Percentiles rank a stretch among this genome's conserved stretches.
Evolutionary conservation across 2,113 vertebrate species (phyloP).

Genomic region (Vidua chalybeata): DNA sequence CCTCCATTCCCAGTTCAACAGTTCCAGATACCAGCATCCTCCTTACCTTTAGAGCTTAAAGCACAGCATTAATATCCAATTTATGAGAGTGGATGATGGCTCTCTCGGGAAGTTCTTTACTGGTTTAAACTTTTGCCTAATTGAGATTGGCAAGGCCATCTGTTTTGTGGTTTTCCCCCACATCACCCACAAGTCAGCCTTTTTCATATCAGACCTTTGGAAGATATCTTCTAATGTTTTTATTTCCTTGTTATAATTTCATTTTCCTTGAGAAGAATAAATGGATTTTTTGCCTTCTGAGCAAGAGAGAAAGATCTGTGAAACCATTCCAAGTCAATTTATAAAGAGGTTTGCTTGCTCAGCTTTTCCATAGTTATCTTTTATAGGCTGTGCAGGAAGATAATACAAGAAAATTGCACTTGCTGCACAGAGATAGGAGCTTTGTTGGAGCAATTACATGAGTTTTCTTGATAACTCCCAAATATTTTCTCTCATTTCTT

Average conservation of each 20-base stretch:
- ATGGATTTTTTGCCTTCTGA: not conserved
- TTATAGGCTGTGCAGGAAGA: not conserved
- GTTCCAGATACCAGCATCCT: conserved; percentile 25
- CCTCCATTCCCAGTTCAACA: not conserved
- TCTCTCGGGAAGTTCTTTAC: conserved; percentile 70
- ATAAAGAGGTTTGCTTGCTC: not conserved
- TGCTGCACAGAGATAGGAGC: not conserved
- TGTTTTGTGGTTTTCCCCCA: not conserved
- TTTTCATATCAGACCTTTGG: conserved; percentile 32
- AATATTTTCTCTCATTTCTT: not conserved
- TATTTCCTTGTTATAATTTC: conserved; percentile 3
- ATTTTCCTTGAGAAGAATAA: not conserved
- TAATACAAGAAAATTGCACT: not conserved
- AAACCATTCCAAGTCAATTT: not conserved
- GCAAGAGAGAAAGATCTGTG: not conserved
- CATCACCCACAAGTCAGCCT: not conserved
- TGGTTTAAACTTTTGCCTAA: conserved; percentile 60
- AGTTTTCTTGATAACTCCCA: not conserved
- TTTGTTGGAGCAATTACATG: not conserved
- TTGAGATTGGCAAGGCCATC: conserved; percentile 66
- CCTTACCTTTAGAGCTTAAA: conserved; percentile 2
- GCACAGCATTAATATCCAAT: conserved; percentile 48
- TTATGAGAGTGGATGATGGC: not conserved
- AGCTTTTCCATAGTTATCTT: not conserved
- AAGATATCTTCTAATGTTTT: conserved; percentile 17